These are phyloP conservation scores for Halictus ligatus DNA, from an alignment of 2,888 invertebrate species.

Conservation along the genomic window DNA sequence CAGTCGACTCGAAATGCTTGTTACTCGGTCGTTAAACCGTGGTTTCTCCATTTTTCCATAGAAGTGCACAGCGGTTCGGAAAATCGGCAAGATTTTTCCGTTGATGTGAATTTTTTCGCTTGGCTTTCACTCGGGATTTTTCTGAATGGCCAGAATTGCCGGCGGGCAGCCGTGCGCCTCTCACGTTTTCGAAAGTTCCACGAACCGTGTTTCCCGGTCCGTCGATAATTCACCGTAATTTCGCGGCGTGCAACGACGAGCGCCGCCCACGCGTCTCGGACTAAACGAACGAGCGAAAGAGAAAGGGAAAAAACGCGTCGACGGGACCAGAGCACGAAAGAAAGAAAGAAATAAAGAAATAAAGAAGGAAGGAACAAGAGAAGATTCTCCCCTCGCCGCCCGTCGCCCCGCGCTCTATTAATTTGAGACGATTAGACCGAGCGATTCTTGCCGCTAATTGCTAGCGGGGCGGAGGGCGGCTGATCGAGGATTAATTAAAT, in stretches of 20 bases:
- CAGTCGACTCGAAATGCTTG: background rate
- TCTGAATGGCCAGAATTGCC: slow-evolving; percentile 57
- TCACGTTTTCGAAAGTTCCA: slow-evolving; percentile 72
- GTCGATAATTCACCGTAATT: slow-evolving; percentile 72
- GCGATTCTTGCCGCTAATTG: slow-evolving; percentile 67
- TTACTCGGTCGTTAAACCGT: background rate
- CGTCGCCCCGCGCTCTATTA: slow-evolving; percentile 61
- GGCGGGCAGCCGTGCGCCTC: slow-evolving; percentile 55
- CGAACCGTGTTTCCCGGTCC: slow-evolving; percentile 58
- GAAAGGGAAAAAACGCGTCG: background rate
- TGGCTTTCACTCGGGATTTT: slow-evolving; percentile 69
- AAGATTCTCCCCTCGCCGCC: background rate
- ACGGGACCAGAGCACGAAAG: slow-evolving; percentile 10
- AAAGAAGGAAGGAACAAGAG: background rate
- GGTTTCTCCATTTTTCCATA: background rate
- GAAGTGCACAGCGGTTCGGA: background rate
- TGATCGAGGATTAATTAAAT: slow-evolving; percentile 77
- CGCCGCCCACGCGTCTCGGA: slow-evolving; percentile 63
- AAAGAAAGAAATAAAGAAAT: background rate
- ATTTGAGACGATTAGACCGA: slow-evolving; percentile 67
- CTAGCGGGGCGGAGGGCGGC: slow-evolving; percentile 22
- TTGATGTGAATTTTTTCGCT: slow-evolving; percentile 41
- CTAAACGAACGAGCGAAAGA: slow-evolving; percentile 16
- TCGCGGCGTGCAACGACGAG: slow-evolving; percentile 58
- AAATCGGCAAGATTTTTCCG: slow-evolving; percentile 34